These are phyloP conservation scores for Danio choprae DNA, from an alignment of 2,797 vertebrate species.

Conservation along the genomic window DNA sequence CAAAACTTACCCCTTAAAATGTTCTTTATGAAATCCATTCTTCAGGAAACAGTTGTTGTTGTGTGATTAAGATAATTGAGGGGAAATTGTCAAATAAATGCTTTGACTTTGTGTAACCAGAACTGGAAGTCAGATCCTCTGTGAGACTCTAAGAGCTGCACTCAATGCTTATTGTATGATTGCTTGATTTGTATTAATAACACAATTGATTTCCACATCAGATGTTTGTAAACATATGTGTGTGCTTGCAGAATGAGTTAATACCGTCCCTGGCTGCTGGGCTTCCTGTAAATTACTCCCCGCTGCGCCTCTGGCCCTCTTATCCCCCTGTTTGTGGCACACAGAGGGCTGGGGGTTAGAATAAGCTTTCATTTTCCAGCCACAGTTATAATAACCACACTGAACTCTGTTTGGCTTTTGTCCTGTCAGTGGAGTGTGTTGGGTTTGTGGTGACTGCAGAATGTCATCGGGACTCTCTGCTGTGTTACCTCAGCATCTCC, in stretches of 20 bases:
- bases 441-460: slow-evolving; percentile 1
- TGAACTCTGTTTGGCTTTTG: slow-evolving; percentile 12
- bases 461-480: not conserved
- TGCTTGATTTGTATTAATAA: not conserved
- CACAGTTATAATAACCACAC: slow-evolving; percentile 7
- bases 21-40: too few species aligned
- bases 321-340: slow-evolving; percentile 66
- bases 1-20: too few species aligned
- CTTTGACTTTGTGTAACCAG: slow-evolving; percentile 16
- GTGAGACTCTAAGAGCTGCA: not conserved
- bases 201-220: slow-evolving; percentile 1
- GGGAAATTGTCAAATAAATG: slow-evolving; percentile 41
- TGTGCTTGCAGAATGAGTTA: not conserved
- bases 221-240: not conserved
- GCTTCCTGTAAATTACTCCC: slow-evolving; percentile 58
- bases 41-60: slow-evolving; percentile 25
- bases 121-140: slow-evolving; percentile 30
- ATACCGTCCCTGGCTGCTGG: not conserved
- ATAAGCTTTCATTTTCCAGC: not conserved
- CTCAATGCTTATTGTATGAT: not conserved
- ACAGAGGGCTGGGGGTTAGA: slow-evolving; percentile 45
- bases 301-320: slow-evolving; percentile 65
- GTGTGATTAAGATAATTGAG: not conserved
- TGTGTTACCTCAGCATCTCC: slow-evolving; percentile 56
- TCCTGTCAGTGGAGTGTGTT: not conserved